Evolutionary conservation across 2,797 vertebrate genomes (phyloP), one percentile per base, ranked within the genome.

Genomic region (Cossypha polioptera): DNA sequence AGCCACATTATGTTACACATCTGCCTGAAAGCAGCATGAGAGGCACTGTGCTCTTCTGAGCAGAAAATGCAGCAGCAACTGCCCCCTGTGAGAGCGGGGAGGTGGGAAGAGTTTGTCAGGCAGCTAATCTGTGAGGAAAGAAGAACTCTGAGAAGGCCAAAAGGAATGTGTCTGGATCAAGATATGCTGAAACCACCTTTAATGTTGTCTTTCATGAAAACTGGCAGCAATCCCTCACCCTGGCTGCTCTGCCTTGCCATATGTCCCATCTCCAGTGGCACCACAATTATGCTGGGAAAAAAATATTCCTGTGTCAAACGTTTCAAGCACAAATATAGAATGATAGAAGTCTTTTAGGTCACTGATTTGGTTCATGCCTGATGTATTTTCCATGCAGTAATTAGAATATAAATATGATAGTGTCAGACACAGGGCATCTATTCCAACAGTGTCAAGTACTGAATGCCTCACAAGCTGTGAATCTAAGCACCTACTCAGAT

Each of bases 261-360:
- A 88, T 94, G 76, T 96, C 66, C 58, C 51, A 84, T 50, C 43
- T 88, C 82, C 73, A 94, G 54, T 26, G 26, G 66, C 55, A 81
- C 78, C 69, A 88, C 75, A 95, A 88, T 83, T 86, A 93, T 6
- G 7, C 68, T 55, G 47, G 69, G 66, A 91, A 92, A 51, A 93
- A 92, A 89, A 68, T 71, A 33, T 57, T 83, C 50, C 40, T 51
- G 43, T 75, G 81, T 86, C 81, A 93, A 95, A 89, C 40, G 40
- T 90, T 96, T 95, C 85, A 91, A 89, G 78, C 11, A 82, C 33
- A 88, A 75, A 83, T 66, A 82, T 29, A 68, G 68, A 94, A 89
- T 13, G 53, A 65, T 43, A 43, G 38, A 79, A 68, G 54, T 22
- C 33, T 75, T 79, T 67, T 48, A 88, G 57, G 73, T 38, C 19